Evolutionary conservation across 2,888 invertebrate genomes (phyloP).

Genomic region (Sarcophaga carnaria): DNA sequence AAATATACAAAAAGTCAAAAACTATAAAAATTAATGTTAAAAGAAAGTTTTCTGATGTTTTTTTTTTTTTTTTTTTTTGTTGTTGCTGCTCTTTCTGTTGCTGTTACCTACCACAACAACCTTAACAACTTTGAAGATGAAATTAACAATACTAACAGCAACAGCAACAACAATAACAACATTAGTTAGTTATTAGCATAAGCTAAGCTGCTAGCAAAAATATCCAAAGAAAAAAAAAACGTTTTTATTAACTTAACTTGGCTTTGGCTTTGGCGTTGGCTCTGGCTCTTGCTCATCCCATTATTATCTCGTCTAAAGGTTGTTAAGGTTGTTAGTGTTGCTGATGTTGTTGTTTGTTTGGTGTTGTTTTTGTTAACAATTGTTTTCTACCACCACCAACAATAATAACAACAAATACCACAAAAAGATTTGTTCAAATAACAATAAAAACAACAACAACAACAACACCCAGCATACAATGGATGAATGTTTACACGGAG

Average conservation of each 20-base stretch:
- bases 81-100: not conserved
- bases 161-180: conserved; percentile 1
- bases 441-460: too few species aligned
- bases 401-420: not conserved
- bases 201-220: too few species aligned
- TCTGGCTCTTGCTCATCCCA: conserved; percentile 48
- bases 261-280: not conserved
- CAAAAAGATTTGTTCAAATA: not conserved
- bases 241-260: conserved; percentile 39
- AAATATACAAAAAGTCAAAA: conserved; percentile 57
- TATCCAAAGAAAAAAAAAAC: conserved; percentile 22
- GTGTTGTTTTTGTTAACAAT: not conserved
- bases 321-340: conserved; percentile 30
- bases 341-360: not conserved
- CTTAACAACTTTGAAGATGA: conserved; percentile 54
- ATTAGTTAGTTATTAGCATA: conserved; percentile 2
- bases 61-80: conserved; percentile 40
- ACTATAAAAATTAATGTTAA: conserved; percentile 68
- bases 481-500: not conserved
- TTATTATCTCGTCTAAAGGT: conserved; percentile 52
- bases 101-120: conserved; percentile 57
- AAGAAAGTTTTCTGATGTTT: conserved; percentile 62
- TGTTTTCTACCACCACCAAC: not conserved
- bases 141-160: conserved; percentile 41
- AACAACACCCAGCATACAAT: not conserved